These are phyloP conservation scores for Hololepta plana DNA, from an alignment of 2,888 invertebrate genomes.

Conservation along the genomic window DNA sequence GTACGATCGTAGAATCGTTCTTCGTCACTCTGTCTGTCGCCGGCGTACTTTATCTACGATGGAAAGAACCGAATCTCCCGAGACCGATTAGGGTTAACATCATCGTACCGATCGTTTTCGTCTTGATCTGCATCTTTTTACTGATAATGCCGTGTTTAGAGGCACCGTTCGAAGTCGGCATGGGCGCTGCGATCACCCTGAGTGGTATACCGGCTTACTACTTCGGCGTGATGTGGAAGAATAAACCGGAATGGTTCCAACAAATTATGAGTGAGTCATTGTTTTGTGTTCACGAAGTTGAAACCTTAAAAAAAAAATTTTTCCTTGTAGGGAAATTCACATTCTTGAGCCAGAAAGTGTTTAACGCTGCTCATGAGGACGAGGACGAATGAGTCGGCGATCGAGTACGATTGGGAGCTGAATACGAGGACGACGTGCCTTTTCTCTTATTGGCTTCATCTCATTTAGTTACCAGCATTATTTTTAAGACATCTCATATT, in stretches of 20 bases:
- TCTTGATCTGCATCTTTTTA: constrained; percentile 57
- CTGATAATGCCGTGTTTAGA: constrained; percentile 63
- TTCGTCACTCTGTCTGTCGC: constrained; percentile 78
- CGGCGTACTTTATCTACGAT: constrained; percentile 68
- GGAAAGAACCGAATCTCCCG: constrained; percentile 56
- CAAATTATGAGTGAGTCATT: constrained; percentile 38
- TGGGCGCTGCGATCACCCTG: constrained; percentile 61
- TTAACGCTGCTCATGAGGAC: constrained; percentile 66
- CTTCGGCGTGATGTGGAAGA: constrained; percentile 46
- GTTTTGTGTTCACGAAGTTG: constrained; percentile 8
- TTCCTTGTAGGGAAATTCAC: constrained; percentile 39
- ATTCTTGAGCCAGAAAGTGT: constrained; percentile 47
- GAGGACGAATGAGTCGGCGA: too few relatives aligned
- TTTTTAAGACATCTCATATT: too few relatives aligned
- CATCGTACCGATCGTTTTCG: constrained; percentile 54
- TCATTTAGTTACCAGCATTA: too few relatives aligned
- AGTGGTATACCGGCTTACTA: constrained; percentile 71
- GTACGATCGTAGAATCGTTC: constrained; percentile 82
- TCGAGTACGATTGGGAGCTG: too few relatives aligned
- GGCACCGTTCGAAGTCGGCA: constrained; percentile 61
- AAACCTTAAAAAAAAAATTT: constrained; percentile 1
- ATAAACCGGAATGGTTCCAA: constrained; percentile 42
- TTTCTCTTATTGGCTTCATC: too few relatives aligned
- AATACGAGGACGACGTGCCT: too few relatives aligned
- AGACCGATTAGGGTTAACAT: constrained; percentile 66